A percentile compares a stretch with the other conserved stretches of the same genome.
These are phyloP conservation scores for Sciaenops ocellatus DNA, from an alignment of 2,797 vertebrate species.

Conservation along the genomic window DNA sequence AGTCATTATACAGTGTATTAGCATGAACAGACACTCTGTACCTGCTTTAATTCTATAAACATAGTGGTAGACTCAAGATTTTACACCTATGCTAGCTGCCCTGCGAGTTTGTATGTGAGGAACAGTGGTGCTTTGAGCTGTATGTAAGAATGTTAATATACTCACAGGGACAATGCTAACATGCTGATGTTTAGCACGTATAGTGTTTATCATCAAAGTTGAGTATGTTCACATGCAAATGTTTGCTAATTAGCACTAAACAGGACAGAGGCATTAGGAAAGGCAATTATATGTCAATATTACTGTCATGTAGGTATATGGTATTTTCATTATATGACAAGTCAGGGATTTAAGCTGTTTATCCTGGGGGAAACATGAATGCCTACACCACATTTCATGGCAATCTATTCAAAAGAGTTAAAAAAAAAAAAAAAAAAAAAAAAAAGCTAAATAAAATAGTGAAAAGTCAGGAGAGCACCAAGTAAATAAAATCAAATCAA, in stretches of 20 bases:
- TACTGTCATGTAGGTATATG: background rate
- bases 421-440: too few species aligned
- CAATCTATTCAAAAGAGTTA: background rate
- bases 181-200: background rate
- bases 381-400: background rate
- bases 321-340: background rate
- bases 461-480: background rate
- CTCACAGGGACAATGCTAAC: background rate
- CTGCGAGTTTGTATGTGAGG: background rate
- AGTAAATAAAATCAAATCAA: too few species aligned
- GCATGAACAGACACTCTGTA: background rate
- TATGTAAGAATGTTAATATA: background rate
- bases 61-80: background rate
- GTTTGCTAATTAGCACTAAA: background rate
- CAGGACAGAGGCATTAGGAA: too few species aligned
- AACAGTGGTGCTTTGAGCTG: background rate
- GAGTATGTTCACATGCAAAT: background rate
- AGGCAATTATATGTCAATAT: too few species aligned
- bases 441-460: too few species aligned
- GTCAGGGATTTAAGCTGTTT: too few species aligned
- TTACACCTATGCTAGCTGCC: background rate
- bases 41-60: background rate
- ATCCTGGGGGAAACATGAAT: too few species aligned
- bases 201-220: background rate
- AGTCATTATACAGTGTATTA: background rate